Evolutionary conservation across 2,113 vertebrate species (phyloP), one percentile per base, ranked within the genome.

Genomic region (Rhineura floridana): DNA sequence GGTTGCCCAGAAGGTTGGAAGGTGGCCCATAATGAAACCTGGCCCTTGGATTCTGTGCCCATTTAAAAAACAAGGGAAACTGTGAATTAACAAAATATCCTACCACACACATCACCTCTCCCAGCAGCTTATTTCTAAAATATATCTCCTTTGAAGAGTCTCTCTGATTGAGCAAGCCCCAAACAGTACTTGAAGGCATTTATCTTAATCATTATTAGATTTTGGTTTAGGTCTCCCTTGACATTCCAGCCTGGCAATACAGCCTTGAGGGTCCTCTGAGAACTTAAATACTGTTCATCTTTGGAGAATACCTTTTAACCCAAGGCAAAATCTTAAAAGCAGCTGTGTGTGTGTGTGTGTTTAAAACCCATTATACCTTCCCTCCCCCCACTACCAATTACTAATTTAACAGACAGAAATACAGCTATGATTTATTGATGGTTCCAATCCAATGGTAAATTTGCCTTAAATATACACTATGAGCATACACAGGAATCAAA

Each of bases 341-440:
- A 90, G 77, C 81, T 95, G 95, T 94, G 88, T 95, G 91, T 94
- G 93, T 91, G 95, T 95, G 73, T 91, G 85, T 90, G 67, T 89
- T 87, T 95, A 88, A 89, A 90, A 94, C 80, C 62, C 91, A 93
- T 84, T 39, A 82, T 85, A 92, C 89, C 28, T 88, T 92, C 95
- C 89, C 39, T 96, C 89, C 28, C 83, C 87, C n/a, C 83, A 84
- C 33, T 48, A 73, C 39, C 13, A 59, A 95, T 96, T 95, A 95
- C 93, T 96, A 96, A 96, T 97, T 97, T 94, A 97, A 92, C 94
- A 97, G 93, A 90, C 83, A 93, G 86, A 90, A 95, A 94, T 89
- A 90, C 48, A 6, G 76, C 91, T 92, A 96, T 96, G 95, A 96
- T 97, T 97, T 97, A 97, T 97, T 96, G 96, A 96, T 96, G 92